phyloP scores from a whole-genome alignment of 2,797 vertebrate genomes.

The Thunnus albacares region DNA sequence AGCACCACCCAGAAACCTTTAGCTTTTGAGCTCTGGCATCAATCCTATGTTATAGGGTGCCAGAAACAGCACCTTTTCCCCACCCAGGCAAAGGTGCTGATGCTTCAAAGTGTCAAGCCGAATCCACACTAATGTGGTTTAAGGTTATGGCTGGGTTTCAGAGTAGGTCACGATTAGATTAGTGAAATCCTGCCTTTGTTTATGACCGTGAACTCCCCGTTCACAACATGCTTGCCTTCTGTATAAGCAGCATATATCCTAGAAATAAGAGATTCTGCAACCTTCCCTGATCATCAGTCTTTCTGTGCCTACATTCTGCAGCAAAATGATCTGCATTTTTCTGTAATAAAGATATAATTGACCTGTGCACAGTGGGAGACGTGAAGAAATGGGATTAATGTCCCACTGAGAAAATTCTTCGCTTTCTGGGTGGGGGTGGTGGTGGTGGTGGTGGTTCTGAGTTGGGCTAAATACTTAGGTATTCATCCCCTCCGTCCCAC shows the following conservation, averaged over 20 bases:
- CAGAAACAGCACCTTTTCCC: conserved; percentile 73
- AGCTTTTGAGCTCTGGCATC: conserved; percentile 62
- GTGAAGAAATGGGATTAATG: conserved; percentile 78
- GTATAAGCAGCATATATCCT: conserved; percentile 46
- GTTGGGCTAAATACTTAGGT: conserved; percentile 64
- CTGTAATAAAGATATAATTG: conserved; percentile 85
- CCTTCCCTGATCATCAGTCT: conserved; percentile 68
- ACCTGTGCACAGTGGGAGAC: conserved; percentile 74
- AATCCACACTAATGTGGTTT: conserved; percentile 82
- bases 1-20: conserved; percentile 39
- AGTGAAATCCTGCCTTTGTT: conserved; percentile 79
- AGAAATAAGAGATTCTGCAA: conserved; percentile 62
- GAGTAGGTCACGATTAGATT: conserved; percentile 81
- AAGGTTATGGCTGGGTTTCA: conserved; percentile 82
- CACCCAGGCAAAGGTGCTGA: conserved; percentile 81
- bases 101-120: conserved; percentile 83
- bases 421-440: conserved; percentile 45
- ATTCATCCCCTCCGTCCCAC: conserved; percentile 58
- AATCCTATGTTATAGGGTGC: conserved; percentile 54
- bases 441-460: conserved; percentile 40
- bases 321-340: conserved; percentile 80
- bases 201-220: conserved; percentile 72
- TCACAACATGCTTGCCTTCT: conserved; percentile 55
- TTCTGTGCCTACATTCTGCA: conserved; percentile 55
- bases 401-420: conserved; percentile 74